These are phyloP conservation scores for Sabatieria punctata DNA, from an alignment of 2,888 invertebrate species.

Conservation along the genomic window DNA sequence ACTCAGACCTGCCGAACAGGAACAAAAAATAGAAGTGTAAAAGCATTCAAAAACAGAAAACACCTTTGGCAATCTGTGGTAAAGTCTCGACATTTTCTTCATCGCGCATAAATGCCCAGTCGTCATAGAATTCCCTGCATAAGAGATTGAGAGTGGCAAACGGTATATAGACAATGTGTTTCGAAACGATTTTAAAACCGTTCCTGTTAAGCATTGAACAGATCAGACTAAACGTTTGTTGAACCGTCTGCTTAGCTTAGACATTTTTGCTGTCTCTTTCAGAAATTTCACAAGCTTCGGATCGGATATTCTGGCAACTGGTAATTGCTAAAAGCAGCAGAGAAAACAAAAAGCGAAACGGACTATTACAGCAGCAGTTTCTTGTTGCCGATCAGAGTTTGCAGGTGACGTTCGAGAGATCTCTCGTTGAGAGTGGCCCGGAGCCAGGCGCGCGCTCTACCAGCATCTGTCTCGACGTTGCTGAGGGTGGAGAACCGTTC, in stretches of 20 bases:
- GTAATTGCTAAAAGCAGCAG: too few species aligned
- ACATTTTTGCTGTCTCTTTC: too few species aligned
- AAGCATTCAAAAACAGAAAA: not conserved
- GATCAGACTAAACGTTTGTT: too few species aligned
- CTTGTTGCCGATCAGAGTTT: constrained; percentile 1
- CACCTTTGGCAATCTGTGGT: constrained; percentile 69
- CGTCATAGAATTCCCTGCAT: constrained; percentile 54
- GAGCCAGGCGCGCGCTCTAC: constrained; percentile 70
- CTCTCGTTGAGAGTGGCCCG: constrained; percentile 75
- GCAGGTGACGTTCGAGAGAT: constrained; percentile 48
- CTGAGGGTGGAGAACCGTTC: constrained; percentile 59
- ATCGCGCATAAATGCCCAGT: constrained; percentile 64
- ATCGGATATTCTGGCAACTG: too few species aligned
- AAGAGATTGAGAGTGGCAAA: too few species aligned
- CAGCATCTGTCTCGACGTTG: constrained; percentile 53
- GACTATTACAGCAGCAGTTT: not conserved
- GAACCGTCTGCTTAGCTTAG: too few species aligned
- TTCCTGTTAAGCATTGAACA: too few species aligned
- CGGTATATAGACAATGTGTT: too few species aligned
- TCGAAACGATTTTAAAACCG: too few species aligned
- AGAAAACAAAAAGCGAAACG: too few species aligned
- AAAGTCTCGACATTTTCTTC: constrained; percentile 58
- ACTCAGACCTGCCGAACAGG: constrained; percentile 47
- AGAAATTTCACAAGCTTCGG: too few species aligned
- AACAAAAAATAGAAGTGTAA: constrained; percentile 1